Base-by-base conservation (phyloP, 2,888 invertebrate genomes). In the Neocrepidodera transversa region DNA sequence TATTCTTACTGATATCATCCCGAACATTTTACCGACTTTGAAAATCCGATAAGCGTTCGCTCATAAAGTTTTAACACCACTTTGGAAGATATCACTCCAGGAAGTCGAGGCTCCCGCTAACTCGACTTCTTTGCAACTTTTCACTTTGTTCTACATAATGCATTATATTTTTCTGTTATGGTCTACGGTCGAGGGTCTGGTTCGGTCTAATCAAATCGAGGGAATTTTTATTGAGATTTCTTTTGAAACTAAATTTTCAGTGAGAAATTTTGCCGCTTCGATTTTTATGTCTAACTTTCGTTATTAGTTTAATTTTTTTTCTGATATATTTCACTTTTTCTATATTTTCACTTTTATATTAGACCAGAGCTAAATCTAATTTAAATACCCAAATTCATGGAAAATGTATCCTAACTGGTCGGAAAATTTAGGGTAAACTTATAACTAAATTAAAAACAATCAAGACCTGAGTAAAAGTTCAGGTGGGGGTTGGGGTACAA, bases 61-160 rank as follows among this genome's bases (percentile, higher is more conserved):
- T 48, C 58, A 58, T 58, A 58, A 58, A 58, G 58, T 58, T 58
- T 58, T 53, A 58, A 58, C 58, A 53, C 58, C 58, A 58, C 58
- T 58, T 52, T 52, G 32, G 58, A 47, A 35, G 52, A 58, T 52
- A 58, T 58, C 52, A 58, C 58, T 58, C 32, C 32, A 35, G 40
- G 45, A 58, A 53, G 58, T 58, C 53, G 58, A n/a, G 20, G 48
- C 48, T 51, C 38, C 47, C 58, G 47, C 47, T 43, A 51, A 48
- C 58, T 53, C 53, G 30, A 52, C 26, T 58, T 54, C 54, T 54
- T 47, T 48, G 52, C 58, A 58, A 53, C 58, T 53, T 58, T 58
- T 58, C 58, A 58, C 58, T 58, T 58, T 58, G 58, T 53, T 58
- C 51, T 58, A 48, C 52, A 58, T 58, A 48, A 58, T 53, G 40